A percentile compares a stretch with the other conserved stretches of the same genome.
Evolutionary conservation across 2,888 invertebrate species (phyloP).

Genomic region (Nemoura dubitans): DNA sequence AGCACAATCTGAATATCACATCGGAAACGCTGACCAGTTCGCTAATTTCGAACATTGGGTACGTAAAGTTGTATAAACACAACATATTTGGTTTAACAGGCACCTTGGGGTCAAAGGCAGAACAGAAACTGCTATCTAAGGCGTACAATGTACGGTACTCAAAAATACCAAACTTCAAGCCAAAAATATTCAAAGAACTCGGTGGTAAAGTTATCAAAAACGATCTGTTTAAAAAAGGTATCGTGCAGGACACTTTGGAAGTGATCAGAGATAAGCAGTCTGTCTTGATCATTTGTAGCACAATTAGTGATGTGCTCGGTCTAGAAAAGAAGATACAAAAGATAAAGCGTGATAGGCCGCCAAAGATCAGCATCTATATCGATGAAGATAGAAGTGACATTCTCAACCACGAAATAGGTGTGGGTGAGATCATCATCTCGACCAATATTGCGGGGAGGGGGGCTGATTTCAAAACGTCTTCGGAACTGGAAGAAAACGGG

Average conservation of each 20-base stretch:
- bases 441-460: neutral
- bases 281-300: neutral
- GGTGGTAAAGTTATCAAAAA: neutral
- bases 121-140: neutral
- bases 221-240: neutral
- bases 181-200: neutral
- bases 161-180: neutral
- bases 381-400: constrained; percentile 8
- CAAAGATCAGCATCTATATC: neutral
- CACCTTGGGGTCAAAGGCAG: neutral
- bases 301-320: neutral
- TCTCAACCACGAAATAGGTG: neutral
- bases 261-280: neutral
- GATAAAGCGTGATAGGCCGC: neutral
- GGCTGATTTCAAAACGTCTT: neutral
- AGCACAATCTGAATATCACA: neutral
- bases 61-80: neutral
- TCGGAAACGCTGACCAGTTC: neutral
- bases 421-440: neutral
- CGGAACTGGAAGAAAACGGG: neutral
- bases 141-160: neutral
- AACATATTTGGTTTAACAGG: neutral
- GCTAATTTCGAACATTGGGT: neutral
- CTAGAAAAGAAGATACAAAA: neutral
- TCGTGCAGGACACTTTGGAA: neutral